A percentile compares a stretch with the other conserved stretches of the same genome.
phyloP scores from a whole-genome alignment of 2,113 vertebrate genomes.

The Lonchura striata region DNA sequence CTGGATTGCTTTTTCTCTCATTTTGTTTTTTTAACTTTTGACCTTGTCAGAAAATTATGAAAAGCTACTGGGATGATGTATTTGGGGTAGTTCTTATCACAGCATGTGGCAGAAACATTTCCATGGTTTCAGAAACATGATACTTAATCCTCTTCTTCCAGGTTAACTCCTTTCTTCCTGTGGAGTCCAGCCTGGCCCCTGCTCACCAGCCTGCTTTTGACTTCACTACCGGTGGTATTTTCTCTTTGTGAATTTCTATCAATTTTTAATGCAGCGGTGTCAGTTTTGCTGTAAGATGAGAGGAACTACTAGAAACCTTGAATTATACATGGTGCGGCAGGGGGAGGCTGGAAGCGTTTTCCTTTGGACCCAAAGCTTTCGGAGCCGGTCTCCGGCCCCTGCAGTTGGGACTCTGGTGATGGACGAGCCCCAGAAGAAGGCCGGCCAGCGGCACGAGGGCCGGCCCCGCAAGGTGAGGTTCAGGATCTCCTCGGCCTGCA shows the following conservation, averaged over 20 bases:
- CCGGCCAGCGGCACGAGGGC: constrained; percentile 70
- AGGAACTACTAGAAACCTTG: constrained; percentile 37
- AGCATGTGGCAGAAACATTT: background rate
- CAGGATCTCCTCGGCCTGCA: constrained; percentile 92
- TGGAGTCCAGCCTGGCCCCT: background rate
- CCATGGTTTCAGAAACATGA: background rate
- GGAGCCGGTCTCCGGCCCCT: background rate
- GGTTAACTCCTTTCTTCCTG: background rate
- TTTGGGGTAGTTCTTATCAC: constrained; percentile 9
- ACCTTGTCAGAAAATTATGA: constrained; percentile 6
- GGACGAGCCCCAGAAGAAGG: constrained; percentile 83
- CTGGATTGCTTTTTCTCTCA: constrained; percentile 10
- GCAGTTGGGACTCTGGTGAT: constrained; percentile 57
- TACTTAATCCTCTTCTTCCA: background rate
- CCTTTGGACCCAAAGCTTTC: background rate
- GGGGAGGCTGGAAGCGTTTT: constrained; percentile 37
- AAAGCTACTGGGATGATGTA: background rate
- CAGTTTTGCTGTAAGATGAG: constrained; percentile 75
- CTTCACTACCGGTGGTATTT: background rate
- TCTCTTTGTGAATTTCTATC: constrained; percentile 60
- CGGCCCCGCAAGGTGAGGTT: constrained; percentile 93
- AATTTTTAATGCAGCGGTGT: constrained; percentile 77
- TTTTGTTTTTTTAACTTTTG: constrained; percentile 35
- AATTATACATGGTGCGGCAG: constrained; percentile 67
- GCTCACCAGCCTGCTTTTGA: background rate